These are phyloP conservation scores for Synergus japonicus DNA, from an alignment of 2,888 invertebrate genomes.

Conservation along the genomic window DNA sequence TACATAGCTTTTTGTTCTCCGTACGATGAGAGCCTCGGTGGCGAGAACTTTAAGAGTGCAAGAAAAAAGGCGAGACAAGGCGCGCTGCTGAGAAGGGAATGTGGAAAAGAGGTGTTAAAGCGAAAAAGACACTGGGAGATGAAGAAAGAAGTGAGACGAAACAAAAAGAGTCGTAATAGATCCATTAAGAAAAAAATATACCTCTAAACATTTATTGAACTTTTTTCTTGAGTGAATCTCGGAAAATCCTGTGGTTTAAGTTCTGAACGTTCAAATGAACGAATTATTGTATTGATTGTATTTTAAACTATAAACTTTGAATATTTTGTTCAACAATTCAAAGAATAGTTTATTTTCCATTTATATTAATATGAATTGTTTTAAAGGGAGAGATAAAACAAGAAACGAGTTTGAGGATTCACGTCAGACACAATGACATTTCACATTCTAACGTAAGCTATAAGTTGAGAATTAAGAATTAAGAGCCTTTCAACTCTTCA, in stretches of 20 bases:
- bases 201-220: neutral
- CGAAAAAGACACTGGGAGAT: slow-evolving; percentile 44
- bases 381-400: no score
- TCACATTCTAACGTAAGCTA: neutral
- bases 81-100: slow-evolving; percentile 44
- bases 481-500: neutral
- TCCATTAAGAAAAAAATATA: neutral
- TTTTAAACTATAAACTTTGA: neutral
- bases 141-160: slow-evolving; percentile 18
- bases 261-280: no score
- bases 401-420: neutral
- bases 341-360: no score
- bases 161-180: slow-evolving; percentile 33
- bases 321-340: neutral
- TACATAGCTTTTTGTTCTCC: slow-evolving; percentile 51
- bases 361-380: no score
- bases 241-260: neutral
- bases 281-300: no score
- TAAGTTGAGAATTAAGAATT: neutral
- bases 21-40: slow-evolving; percentile 46
- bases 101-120: slow-evolving; percentile 53
- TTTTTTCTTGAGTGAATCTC: neutral
- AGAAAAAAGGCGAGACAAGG: slow-evolving; percentile 47
- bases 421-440: neutral
- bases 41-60: slow-evolving; percentile 46